phyloP scores from a whole-genome alignment of 2,113 vertebrate genomes.

The Trachemys scripta region DNA sequence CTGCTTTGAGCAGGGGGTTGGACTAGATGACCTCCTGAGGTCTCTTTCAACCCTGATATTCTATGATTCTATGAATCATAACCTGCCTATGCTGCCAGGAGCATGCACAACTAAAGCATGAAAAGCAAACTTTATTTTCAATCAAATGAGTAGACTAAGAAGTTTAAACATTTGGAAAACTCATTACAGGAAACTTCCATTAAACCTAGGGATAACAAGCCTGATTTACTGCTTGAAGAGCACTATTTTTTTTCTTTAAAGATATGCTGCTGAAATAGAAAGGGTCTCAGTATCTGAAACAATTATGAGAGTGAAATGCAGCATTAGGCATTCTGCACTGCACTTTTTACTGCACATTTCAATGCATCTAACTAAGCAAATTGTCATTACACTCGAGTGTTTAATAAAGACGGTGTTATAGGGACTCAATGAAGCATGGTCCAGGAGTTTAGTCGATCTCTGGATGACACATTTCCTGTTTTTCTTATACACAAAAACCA shows the following conservation, averaged over 20 bases:
- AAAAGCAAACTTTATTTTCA: conserved; percentile 50
- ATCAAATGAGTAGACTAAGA: conserved; percentile 60
- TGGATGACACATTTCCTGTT: neutral
- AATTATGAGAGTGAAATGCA: conserved; percentile 5
- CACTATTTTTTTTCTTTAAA: conserved; percentile 21
- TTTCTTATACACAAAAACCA: neutral
- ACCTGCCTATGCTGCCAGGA: conserved; percentile 17
- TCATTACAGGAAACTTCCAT: conserved; percentile 67
- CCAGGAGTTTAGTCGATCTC: neutral
- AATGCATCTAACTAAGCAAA: neutral
- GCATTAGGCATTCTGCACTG: neutral
- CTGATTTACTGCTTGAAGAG: conserved; percentile 54
- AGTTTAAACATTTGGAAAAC: conserved; percentile 62
- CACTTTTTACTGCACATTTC: neutral
- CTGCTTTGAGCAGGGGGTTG: too few relatives aligned
- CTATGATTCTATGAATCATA: neutral
- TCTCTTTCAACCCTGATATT: too few relatives aligned
- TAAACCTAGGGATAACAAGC: conserved; percentile 48
- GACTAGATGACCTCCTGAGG: too few relatives aligned
- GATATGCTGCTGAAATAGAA: neutral
- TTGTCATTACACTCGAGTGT: neutral
- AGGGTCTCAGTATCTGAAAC: conserved; percentile 5
- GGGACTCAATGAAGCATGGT: neutral
- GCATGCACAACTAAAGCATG: neutral
- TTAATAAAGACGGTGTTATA: neutral